Conservation (phyloP, 2,888 invertebrate species). For the Lasioglossum pauxillum region DNA sequence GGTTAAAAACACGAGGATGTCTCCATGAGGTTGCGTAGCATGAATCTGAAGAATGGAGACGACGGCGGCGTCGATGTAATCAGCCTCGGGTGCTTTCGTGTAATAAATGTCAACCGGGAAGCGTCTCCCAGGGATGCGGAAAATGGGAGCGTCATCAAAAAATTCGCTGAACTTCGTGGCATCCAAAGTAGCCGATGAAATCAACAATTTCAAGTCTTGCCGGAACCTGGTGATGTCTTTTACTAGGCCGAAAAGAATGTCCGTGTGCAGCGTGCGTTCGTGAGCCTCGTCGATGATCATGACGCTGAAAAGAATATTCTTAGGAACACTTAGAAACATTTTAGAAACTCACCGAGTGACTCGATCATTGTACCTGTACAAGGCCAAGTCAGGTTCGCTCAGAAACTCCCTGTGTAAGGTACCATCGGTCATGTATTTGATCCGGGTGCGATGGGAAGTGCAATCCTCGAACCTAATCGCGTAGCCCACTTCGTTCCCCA, state of each 20-base stretch:
- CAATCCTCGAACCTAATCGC: constrained; percentile 99
- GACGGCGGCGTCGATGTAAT: constrained; percentile 99
- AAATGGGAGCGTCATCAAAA: constrained; percentile 99
- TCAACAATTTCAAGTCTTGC: constrained; percentile 96
- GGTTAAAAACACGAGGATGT: constrained; percentile 98
- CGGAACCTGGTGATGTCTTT: constrained; percentile 97
- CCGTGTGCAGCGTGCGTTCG: constrained; percentile 98
- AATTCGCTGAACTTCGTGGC: constrained; percentile 99
- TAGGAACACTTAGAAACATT: background rate
- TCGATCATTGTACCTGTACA: constrained; percentile 88
- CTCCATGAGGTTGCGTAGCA: constrained; percentile 97
- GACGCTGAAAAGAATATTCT: constrained; percentile 87
- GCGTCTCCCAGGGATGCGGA: constrained; percentile 98
- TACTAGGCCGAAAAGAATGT: constrained; percentile 98
- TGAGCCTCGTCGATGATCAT: constrained; percentile 99
- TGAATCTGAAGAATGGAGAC: constrained; percentile 99
- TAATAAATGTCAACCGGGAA: constrained; percentile 99
- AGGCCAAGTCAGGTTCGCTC: constrained; percentile 97
- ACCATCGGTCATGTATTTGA: constrained; percentile 99
- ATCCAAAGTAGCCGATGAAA: constrained; percentile 99
- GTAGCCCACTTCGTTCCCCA: constrained; percentile 96
- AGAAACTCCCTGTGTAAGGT: constrained; percentile 98
- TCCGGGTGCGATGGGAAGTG: constrained; percentile 97
- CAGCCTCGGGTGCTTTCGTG: constrained; percentile 99
- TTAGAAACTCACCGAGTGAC: background rate